These are phyloP conservation scores for Crepidodera aurea DNA, from an alignment of 2,888 invertebrate species.

Conservation along the genomic window DNA sequence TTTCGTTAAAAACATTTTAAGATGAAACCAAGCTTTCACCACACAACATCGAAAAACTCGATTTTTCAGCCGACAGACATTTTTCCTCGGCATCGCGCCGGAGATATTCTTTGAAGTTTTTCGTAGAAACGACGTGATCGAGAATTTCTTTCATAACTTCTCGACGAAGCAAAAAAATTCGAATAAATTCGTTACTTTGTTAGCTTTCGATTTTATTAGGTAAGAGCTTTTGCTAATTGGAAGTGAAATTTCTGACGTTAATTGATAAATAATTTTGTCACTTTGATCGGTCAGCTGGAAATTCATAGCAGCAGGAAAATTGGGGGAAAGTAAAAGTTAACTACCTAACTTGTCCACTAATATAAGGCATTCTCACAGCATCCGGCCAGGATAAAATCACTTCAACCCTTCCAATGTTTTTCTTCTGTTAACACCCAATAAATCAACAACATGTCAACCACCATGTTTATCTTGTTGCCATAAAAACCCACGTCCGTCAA, in stretches of 20 bases:
- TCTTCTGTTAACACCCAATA: conserved; percentile 23
- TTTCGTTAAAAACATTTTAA: neutral
- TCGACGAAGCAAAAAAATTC: neutral
- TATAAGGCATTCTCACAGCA: too few relatives aligned
- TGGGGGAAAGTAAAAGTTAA: too few relatives aligned
- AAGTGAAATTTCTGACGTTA: neutral
- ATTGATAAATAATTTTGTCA: conserved; percentile 2
- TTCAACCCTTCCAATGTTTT: neutral
- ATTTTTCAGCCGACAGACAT: too few relatives aligned
- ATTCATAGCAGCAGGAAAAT: too few relatives aligned
- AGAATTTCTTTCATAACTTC: conserved; percentile 1
- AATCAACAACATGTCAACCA: conserved; percentile 18
- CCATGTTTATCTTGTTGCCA: conserved; percentile 24
- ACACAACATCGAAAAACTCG: too few relatives aligned
- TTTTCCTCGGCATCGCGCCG: too few relatives aligned
- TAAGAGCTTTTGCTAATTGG: neutral
- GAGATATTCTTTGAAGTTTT: too few relatives aligned
- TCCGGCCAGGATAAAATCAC: too few relatives aligned
- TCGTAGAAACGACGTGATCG: neutral
- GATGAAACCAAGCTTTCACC: neutral
- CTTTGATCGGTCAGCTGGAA: too few relatives aligned
- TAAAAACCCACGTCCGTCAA: conserved; percentile 26
- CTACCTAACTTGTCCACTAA: too few relatives aligned
- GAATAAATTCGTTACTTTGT: conserved; percentile 1
- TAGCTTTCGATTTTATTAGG: neutral